Evolutionary conservation across 2,113 vertebrate species (phyloP).

Genomic region (Psammodynastes pulverulentus): DNA sequence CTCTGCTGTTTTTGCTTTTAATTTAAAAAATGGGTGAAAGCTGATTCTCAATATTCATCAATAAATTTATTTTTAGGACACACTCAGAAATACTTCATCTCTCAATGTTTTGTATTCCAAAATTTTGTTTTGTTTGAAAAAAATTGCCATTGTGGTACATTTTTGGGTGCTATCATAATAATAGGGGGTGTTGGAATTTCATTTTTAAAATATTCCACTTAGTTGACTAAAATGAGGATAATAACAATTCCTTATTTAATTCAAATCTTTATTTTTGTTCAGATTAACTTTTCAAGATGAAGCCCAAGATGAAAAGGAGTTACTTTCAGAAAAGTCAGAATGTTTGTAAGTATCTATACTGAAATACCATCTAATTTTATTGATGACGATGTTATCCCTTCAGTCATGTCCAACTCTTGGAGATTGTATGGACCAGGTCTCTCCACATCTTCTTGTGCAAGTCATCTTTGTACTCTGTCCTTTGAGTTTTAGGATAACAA

Average conservation of each 20-base stretch:
- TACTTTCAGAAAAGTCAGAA: not conserved
- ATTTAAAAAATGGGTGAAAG: not conserved
- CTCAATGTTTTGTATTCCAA: not conserved
- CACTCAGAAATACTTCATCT: not conserved
- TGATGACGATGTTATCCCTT: not conserved
- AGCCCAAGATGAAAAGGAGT: not conserved
- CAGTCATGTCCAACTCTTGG: not conserved
- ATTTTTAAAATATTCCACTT: not conserved
- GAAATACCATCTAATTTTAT: not conserved
- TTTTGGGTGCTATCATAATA: not conserved
- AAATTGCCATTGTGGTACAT: not conserved
- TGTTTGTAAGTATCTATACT: not conserved
- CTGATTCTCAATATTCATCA: not conserved
- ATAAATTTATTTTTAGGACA: not conserved
- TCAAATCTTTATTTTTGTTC: not conserved
- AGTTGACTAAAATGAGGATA: not conserved
- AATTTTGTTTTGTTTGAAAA: not conserved
- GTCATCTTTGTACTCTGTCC: not conserved
- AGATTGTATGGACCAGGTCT: not conserved
- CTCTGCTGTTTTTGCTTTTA: not conserved
- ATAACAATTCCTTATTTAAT: not conserved
- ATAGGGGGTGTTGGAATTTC: not conserved
- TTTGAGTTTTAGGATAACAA: not conserved
- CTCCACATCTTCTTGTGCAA: not conserved
- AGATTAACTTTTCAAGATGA: constrained; percentile 22